phyloP scores from a whole-genome alignment of 2,888 invertebrate species.

The Campoletis raptor region DNA sequence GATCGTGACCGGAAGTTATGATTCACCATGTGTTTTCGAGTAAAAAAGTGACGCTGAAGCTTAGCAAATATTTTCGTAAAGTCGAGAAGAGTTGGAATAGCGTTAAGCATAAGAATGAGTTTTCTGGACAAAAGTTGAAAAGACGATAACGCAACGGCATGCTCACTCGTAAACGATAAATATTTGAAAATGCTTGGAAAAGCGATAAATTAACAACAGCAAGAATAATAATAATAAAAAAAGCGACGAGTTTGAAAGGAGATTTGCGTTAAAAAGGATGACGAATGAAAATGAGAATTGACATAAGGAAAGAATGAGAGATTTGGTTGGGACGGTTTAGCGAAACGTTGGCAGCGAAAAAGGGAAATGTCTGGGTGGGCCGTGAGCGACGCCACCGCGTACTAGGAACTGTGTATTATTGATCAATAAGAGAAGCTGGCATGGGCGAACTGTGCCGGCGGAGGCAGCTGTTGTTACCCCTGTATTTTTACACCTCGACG shows the following conservation, averaged over 20 bases:
- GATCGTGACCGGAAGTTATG: background rate
- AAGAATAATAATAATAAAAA: background rate
- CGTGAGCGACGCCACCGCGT: constrained; percentile 77
- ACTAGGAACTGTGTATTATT: constrained; percentile 81
- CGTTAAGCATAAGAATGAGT: background rate
- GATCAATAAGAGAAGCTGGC: constrained; percentile 82
- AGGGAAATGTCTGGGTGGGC: constrained; percentile 59
- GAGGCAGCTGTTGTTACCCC: constrained; percentile 82
- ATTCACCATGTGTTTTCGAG: background rate
- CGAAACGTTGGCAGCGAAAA: constrained; percentile 26
- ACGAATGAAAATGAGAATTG: background rate
- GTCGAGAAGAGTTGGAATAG: background rate
- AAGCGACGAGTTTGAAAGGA: background rate
- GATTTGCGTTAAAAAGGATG: background rate
- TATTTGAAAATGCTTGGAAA: background rate
- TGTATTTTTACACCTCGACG: constrained; percentile 77
- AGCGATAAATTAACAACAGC: background rate
- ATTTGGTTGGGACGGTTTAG: background rate
- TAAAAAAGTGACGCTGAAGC: background rate
- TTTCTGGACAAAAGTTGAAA: background rate
- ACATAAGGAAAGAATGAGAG: background rate
- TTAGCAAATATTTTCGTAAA: background rate
- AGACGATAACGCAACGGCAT: background rate
- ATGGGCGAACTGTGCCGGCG: constrained; percentile 82
- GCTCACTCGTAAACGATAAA: background rate